Evolutionary conservation across 2,888 invertebrate genomes (phyloP).

Genomic region (Melikaiella ostensackeni): DNA sequence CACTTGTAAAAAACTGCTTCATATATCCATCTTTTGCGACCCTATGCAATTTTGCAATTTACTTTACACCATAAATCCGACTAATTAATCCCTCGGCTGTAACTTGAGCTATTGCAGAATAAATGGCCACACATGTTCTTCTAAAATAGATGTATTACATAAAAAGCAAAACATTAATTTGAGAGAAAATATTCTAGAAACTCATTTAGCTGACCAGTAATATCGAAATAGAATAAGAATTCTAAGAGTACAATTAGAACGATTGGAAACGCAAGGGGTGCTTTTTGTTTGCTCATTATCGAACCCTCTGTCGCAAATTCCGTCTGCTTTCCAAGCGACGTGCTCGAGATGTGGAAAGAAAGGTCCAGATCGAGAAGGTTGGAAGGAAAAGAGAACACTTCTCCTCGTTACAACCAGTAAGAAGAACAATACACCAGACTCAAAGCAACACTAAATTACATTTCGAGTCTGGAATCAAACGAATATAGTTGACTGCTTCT

Average conservation of each 20-base stretch:
- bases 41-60: too few species aligned
- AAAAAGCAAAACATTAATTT: too few species aligned
- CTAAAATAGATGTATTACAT: too few species aligned
- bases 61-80: too few species aligned
- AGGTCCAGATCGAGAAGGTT: slow-evolving; percentile 54
- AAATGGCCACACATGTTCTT: too few species aligned
- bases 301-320: slow-evolving; percentile 67
- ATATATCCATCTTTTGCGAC: too few species aligned
- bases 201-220: not conserved
- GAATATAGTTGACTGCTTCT: slow-evolving; percentile 57
- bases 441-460: slow-evolving; percentile 70
- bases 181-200: too few species aligned
- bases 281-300: slow-evolving; percentile 69
- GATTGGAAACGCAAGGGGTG: slow-evolving; percentile 62
- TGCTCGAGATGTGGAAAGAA: slow-evolving; percentile 55
- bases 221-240: not conserved
- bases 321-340: slow-evolving; percentile 60
- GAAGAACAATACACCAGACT: slow-evolving; percentile 59
- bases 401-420: slow-evolving; percentile 58
- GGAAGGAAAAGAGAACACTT: slow-evolving; percentile 51
- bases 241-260: not conserved
- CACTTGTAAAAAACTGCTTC: too few species aligned
- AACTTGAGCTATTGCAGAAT: too few species aligned
- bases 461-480: slow-evolving; percentile 65
- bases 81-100: too few species aligned